These are phyloP conservation scores for Pelecanoides urinatrix DNA, from an alignment of 2,113 vertebrate genomes.

Conservation along the genomic window DNA sequence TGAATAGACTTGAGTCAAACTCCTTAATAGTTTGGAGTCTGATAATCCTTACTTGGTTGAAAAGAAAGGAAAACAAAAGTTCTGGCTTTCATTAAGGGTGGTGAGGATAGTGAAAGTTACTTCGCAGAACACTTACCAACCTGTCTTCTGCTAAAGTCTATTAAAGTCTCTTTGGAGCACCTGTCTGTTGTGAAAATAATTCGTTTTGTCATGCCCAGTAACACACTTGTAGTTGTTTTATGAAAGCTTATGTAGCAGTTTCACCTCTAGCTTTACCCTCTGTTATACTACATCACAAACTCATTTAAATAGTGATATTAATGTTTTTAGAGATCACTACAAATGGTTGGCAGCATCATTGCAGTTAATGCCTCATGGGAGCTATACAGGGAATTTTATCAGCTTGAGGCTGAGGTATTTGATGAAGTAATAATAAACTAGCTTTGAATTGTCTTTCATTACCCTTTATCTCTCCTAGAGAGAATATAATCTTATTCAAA, in stretches of 20 bases:
- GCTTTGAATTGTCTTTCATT: conserved; percentile 81
- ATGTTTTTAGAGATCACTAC: conserved; percentile 77
- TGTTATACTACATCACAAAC: conserved; percentile 68
- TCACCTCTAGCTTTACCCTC: conserved; percentile 73
- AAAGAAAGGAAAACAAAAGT: not conserved
- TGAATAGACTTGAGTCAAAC: not conserved
- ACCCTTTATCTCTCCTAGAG: conserved; percentile 79
- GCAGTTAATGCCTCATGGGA: conserved; percentile 70
- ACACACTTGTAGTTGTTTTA: conserved; percentile 38
- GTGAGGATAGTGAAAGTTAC: conserved; percentile 12
- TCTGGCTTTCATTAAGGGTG: not conserved
- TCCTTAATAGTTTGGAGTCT: not conserved
- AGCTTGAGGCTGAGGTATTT: conserved; percentile 75
- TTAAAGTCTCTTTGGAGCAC: conserved; percentile 51
- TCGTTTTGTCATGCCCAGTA: conserved; percentile 58
- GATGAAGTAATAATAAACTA: conserved; percentile 83
- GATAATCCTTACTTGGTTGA: not conserved
- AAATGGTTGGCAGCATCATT: conserved; percentile 66
- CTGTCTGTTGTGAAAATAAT: conserved; percentile 59
- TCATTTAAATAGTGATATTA: conserved; percentile 76
- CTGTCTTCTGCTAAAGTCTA: not conserved
- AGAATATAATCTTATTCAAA: conserved; percentile 84
- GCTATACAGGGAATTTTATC: conserved; percentile 71
- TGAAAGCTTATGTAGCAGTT: conserved; percentile 56
- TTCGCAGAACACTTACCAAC: not conserved